phyloP scores from a whole-genome alignment of 92 coral and sea anemone species.

The Umimayanthus chanpuru region DNA sequence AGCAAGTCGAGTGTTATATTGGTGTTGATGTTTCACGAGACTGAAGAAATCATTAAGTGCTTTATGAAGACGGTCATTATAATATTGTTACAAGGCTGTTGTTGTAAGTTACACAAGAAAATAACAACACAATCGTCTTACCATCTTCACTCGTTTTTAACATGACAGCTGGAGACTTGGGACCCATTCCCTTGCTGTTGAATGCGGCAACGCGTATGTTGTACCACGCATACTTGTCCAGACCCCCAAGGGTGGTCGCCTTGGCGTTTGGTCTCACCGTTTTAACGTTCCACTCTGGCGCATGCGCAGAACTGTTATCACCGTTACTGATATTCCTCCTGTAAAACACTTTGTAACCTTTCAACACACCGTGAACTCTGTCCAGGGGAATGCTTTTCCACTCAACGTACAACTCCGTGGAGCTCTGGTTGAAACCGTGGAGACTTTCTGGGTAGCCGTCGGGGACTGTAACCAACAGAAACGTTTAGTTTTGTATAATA shows the following conservation, averaged over 20 bases:
- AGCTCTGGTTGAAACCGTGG: conserved; percentile 74
- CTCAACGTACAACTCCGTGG: conserved; percentile 82
- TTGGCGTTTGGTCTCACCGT: conserved; percentile 54
- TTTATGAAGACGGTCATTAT: too few species aligned
- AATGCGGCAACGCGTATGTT: conserved; percentile 72
- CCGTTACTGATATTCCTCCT: conserved; percentile 4
- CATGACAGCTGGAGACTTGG: conserved; percentile 57
- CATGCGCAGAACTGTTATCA: neutral
- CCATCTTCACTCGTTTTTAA: conserved; percentile 90
- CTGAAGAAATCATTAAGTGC: too few species aligned
- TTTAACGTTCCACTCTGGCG: conserved; percentile 5
- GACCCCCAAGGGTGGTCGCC: conserved; percentile 53
- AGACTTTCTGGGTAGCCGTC: conserved; percentile 65
- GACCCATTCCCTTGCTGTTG: conserved; percentile 92
- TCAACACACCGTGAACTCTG: conserved; percentile 69
- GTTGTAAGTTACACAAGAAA: neutral
- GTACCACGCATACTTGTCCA: conserved; percentile 80
- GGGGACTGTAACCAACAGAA: conserved; percentile 64
- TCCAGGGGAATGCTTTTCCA: conserved; percentile 73
- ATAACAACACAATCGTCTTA: conserved; percentile 27
- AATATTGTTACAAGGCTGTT: too few species aligned
- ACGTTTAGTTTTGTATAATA: too few species aligned
- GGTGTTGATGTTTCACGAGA: too few species aligned
- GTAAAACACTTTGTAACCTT: conserved; percentile 50
- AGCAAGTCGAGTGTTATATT: too few species aligned